Evolutionary conservation across 2,888 invertebrate species (phyloP).

Genomic region (Caenorhabditis uteleia): DNA sequence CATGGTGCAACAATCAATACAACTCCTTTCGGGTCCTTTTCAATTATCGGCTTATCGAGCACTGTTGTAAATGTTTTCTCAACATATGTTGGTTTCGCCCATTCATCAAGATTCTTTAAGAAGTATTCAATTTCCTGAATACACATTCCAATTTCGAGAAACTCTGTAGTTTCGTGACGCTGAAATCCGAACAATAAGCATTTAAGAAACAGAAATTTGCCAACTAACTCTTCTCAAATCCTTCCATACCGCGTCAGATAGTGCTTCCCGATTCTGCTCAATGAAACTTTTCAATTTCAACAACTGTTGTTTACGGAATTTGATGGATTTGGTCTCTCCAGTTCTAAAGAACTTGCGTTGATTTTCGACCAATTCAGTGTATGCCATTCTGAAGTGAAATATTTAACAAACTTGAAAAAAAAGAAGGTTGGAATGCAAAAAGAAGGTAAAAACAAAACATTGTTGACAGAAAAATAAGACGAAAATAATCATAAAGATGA

Average conservation of each 20-base stretch:
- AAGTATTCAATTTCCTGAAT: constrained; percentile 58
- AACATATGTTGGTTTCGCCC: constrained; percentile 46
- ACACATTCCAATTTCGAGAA: constrained; percentile 50
- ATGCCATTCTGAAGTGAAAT: constrained; percentile 7
- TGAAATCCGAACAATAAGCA: constrained; percentile 8
- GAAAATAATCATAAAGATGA: no score
- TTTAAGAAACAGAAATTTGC: background rate
- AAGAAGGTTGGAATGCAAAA: constrained; percentile 4
- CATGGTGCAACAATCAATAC: constrained; percentile 85
- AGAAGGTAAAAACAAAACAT: background rate
- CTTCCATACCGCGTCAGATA: constrained; percentile 59
- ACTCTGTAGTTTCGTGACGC: constrained; percentile 38
- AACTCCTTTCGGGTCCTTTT: constrained; percentile 81
- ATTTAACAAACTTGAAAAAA: background rate
- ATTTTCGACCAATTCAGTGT: constrained; percentile 31
- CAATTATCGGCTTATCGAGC: constrained; percentile 69
- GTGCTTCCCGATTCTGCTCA: constrained; percentile 47
- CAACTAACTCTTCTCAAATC: constrained; percentile 55
- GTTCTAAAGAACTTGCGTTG: constrained; percentile 56
- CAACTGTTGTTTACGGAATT: constrained; percentile 40
- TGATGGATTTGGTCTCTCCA: constrained; percentile 40
- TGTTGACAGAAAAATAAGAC: constrained; percentile 1
- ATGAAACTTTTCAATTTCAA: constrained; percentile 50
- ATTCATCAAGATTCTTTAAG: constrained; percentile 53
- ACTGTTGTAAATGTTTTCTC: constrained; percentile 39